A percentile compares a stretch with the other conserved stretches of the same genome.
phyloP scores from a whole-genome alignment of 2,888 invertebrate species.

The Bursaphelenchus okinawaensis region DNA sequence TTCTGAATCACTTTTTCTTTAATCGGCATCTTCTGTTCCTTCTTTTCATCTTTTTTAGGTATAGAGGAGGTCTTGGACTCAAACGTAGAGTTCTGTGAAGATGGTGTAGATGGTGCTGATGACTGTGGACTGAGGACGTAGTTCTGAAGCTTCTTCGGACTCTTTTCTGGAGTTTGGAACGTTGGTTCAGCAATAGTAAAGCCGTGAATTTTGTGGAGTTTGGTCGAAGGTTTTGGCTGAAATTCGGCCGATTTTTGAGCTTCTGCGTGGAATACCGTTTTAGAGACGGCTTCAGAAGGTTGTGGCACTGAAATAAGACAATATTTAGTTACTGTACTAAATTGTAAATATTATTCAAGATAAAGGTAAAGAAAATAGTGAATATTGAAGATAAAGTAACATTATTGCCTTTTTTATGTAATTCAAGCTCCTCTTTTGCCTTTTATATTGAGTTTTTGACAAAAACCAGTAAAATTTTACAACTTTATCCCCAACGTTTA shows the following conservation, averaged over 20 bases:
- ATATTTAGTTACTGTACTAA: not conserved
- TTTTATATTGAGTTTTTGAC: too few relatives aligned
- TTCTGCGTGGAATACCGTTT: not conserved
- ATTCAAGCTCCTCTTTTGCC: too few relatives aligned
- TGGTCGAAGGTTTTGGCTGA: not conserved
- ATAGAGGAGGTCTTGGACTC: too few relatives aligned
- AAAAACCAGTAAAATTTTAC: too few relatives aligned
- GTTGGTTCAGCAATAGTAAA: not conserved
- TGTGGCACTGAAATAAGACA: not conserved
- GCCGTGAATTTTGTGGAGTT: not conserved
- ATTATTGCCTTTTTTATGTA: too few relatives aligned
- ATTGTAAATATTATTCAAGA: too few relatives aligned
- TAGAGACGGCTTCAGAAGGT: not conserved
- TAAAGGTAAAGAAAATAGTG: too few relatives aligned
- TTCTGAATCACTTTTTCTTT: not conserved
- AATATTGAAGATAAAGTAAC: too few relatives aligned
- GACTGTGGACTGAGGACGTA: not conserved
- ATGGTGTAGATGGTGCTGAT: not conserved
- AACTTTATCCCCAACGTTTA: too few relatives aligned
- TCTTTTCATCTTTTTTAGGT: too few relatives aligned
- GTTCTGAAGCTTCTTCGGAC: not conserved
- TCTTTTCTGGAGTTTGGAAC: not conserved
- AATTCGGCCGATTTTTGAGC: not conserved
- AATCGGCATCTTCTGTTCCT: not conserved
- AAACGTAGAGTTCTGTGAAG: not conserved